Conservation (phyloP, 2,888 invertebrate genomes). For the Cinara cedri region DNA sequence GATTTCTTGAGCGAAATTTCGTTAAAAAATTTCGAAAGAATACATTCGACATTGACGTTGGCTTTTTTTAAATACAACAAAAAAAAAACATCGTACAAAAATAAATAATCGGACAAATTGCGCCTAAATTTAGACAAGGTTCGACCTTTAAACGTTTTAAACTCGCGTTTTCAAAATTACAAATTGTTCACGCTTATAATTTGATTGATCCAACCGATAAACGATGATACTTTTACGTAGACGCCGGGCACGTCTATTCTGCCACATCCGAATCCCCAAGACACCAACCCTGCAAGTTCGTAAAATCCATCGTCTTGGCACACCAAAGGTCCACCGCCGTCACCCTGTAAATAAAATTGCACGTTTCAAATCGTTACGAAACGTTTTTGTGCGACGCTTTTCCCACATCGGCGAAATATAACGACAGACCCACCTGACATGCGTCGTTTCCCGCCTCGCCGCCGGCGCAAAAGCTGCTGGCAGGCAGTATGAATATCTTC, state of each 20-base stretch:
- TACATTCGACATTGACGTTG: background rate
- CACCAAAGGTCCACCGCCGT: constrained; percentile 91
- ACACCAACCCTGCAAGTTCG: constrained; percentile 89
- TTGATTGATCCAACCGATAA: constrained; percentile 97
- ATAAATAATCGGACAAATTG: constrained; percentile 3
- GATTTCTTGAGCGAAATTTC: background rate
- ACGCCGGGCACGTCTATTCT: constrained; percentile 93
- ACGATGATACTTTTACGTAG: constrained; percentile 93
- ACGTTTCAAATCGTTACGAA: no score
- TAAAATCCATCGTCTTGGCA: constrained; percentile 92
- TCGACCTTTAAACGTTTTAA: background rate
- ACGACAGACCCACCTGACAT: constrained; percentile 73
- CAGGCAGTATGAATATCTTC: constrained; percentile 90
- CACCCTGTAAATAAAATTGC: no score
- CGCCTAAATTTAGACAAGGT: constrained; percentile 15
- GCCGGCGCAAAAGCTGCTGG: constrained; percentile 92
- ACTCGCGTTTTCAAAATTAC: constrained; percentile 63
- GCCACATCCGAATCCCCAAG: constrained; percentile 96
- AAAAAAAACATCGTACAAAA: background rate
- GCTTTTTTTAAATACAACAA: background rate
- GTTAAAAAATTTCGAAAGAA: background rate
- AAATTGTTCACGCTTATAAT: constrained; percentile 93
- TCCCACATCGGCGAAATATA: no score
- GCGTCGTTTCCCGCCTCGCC: constrained; percentile 92
- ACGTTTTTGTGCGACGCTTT: no score